Percentiles rank a stretch among this genome's conserved stretches.
Evolutionary conservation across 2,113 vertebrate genomes (phyloP).

Genomic region (Garra rufa): DNA sequence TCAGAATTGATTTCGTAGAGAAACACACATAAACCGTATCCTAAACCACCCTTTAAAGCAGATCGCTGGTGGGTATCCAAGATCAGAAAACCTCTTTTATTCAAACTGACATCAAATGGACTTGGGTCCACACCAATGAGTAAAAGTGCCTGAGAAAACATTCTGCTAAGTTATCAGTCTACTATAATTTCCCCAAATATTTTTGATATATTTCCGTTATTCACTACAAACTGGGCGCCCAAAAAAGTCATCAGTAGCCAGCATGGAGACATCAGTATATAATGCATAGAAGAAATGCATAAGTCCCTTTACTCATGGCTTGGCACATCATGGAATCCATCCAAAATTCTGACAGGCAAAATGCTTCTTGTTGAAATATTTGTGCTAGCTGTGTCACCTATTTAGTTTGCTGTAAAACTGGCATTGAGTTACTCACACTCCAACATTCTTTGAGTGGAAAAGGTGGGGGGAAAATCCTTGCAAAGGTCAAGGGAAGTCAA

Average conservation of each 20-base stretch:
- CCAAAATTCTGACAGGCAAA: conserved; percentile 43
- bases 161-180: not conserved
- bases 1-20: not conserved
- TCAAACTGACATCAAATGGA: not conserved
- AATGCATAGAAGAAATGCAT: conserved; percentile 26
- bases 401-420: conserved; percentile 70
- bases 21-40: not conserved
- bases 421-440: conserved; percentile 74
- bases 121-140: not conserved
- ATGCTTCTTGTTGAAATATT: conserved; percentile 59
- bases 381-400: conserved; percentile 57
- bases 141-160: not conserved
- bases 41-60: not conserved
- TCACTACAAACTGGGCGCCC: not conserved
- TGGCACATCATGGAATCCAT: not conserved
- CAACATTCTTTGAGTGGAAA: conserved; percentile 72
- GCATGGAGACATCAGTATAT: not conserved
- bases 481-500: conserved; percentile 78
- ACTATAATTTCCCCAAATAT: not conserved
- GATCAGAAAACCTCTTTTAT: not conserved
- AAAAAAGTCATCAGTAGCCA: not conserved
- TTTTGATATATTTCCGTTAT: not conserved
- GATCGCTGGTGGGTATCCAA: not conserved
- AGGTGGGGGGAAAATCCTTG: conserved; percentile 48
- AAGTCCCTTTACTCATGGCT: conserved; percentile 22